These are phyloP conservation scores for Rhabdornis inornatus DNA, from an alignment of 2,113 vertebrate genomes.

Conservation along the genomic window DNA sequence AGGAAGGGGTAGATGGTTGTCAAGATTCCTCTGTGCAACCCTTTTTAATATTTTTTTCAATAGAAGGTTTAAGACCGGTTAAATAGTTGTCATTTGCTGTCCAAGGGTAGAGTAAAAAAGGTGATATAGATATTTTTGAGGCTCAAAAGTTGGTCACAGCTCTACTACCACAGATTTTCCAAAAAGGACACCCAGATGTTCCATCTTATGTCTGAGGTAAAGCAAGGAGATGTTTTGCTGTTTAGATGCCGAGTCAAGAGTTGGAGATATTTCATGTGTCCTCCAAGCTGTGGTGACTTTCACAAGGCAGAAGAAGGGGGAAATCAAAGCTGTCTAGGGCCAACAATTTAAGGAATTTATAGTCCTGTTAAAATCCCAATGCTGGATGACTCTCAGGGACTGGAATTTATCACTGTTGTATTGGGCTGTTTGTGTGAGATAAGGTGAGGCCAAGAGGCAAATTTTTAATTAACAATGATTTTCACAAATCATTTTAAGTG, in stretches of 20 bases:
- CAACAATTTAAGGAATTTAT: constrained; percentile 16
- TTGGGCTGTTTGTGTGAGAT: constrained; percentile 6
- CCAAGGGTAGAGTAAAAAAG: not conserved
- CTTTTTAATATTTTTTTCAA: not conserved
- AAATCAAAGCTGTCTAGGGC: not conserved
- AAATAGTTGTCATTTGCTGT: not conserved
- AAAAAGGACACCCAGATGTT: not conserved
- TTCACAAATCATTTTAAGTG: constrained; percentile 5
- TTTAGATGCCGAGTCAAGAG: not conserved
- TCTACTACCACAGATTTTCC: not conserved
- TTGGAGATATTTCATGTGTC: not conserved
- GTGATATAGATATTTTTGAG: not conserved
- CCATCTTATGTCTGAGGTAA: not conserved
- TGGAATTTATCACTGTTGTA: constrained; percentile 7
- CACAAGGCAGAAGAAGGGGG: not conserved
- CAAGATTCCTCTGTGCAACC: not conserved
- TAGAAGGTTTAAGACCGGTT: not conserved
- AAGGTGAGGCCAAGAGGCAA: not conserved
- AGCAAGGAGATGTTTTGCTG: not conserved
- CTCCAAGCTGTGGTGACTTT: not conserved
- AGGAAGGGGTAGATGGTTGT: not conserved
- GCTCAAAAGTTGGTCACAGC: not conserved
- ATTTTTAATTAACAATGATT: not conserved
- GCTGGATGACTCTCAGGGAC: not conserved
- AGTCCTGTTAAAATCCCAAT: not conserved